Conservation (phyloP, 2,113 vertebrate species). For the Bos indicus region DNA sequence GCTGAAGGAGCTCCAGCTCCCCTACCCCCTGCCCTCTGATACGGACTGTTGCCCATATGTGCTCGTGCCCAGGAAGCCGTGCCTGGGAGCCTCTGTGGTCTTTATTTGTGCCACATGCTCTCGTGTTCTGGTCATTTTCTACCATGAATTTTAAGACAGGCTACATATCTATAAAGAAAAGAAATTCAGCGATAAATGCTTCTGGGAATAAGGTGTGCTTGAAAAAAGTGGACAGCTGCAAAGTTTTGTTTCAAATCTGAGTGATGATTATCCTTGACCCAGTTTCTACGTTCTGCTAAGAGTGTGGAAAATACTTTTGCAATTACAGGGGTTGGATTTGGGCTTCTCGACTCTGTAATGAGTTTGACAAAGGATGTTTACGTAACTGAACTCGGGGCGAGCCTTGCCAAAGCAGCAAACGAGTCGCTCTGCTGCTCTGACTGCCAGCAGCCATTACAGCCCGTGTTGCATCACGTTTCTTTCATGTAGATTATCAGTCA, state of each 20-base stretch:
- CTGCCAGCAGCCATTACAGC: background rate
- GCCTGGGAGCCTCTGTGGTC: background rate
- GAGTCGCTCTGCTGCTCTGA: background rate
- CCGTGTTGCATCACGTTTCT: background rate
- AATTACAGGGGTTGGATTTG: background rate
- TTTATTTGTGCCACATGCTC: background rate
- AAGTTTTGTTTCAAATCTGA: background rate
- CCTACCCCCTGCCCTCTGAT: background rate
- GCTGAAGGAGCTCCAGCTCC: background rate
- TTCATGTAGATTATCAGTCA: background rate
- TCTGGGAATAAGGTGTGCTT: background rate
- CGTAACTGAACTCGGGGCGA: background rate
- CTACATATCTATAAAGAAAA: background rate
- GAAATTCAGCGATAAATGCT: background rate
- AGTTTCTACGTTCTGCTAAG: constrained; percentile 29
- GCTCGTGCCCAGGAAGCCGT: background rate
- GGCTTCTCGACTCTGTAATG: background rate
- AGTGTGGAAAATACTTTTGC: background rate
- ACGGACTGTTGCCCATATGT: rapidly evolving
- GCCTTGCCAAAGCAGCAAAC: background rate
- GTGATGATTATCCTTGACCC: background rate
- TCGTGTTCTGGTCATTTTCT: background rate
- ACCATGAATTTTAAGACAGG: background rate
- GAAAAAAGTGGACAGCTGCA: background rate
- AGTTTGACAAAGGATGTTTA: constrained; percentile 14